Evolutionary conservation across 2,113 vertebrate species (phyloP), one percentile per base, ranked within the genome.

Genomic region (Phylloscopus trochilus): DNA sequence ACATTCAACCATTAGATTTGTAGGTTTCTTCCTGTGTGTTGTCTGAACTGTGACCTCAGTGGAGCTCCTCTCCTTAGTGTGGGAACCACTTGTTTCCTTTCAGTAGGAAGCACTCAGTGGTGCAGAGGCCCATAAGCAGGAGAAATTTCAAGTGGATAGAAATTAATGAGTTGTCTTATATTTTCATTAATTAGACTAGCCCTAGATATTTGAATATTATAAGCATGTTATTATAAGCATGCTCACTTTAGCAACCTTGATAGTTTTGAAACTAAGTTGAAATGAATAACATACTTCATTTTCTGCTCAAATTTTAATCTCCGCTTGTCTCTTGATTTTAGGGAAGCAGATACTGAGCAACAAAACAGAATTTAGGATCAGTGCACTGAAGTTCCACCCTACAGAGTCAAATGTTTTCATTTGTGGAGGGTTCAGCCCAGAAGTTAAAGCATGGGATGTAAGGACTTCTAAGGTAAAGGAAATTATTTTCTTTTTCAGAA

Each of bases 391-490:
- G 39, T 96, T 98, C 77, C 98, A 99, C 60, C 99, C 99, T 43
- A 93, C 96, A 75, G 98, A 98, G 80, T 98, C 98, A 21, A 98
- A 97, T 77, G 66, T 99, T 31, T 98, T 99, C 89, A 83, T 99
- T 83, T 99, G 98, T 77, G 99, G 99, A 58, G 99, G 99, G 23
- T 99, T 99, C 98, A 98, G 99, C 95, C 95, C 99, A 2, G 98
- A 97, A 90, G 98, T 99, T 96, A 99, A 98, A 93, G 99, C 99
- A 19, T 99, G 99, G 99, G 99, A 99, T 96, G 74, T 98, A 55
- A 98, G 99, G 95, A 98, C 96, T 66, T 95, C 98, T 93, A 99
- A 99, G 99, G 99, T 99, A 98, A 95, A n/a, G 13, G 28, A 83
- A 78, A 49, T 78, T 77, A 59, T 79, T 64, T 76, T 88, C 19